A percentile compares a stretch with the other conserved stretches of the same genome.
Conservation (phyloP, 2,113 vertebrate genomes). For the Gallinago jamesoni region DNA sequence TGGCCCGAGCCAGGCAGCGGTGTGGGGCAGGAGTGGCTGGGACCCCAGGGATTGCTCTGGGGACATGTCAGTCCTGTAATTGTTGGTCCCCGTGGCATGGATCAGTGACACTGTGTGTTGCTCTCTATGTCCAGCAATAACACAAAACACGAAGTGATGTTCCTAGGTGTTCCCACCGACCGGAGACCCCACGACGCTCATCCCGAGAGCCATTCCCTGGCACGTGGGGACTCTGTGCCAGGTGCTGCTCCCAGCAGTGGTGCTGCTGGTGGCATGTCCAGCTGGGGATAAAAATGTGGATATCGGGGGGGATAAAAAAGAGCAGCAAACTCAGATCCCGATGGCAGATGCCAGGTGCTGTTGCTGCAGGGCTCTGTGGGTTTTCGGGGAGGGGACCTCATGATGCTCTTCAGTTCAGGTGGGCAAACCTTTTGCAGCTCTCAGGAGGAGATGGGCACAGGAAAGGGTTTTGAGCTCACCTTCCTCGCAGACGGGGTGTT, state of each 20-base stretch:
- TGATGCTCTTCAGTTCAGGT: background rate
- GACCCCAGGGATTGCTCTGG: background rate
- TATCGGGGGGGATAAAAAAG: fast-evolving
- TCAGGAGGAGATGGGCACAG: background rate
- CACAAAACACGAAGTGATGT: background rate
- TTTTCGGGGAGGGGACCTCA: background rate
- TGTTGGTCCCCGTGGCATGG: background rate
- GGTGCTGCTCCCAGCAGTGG: background rate
- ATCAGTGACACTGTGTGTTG: background rate
- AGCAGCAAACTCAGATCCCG: background rate
- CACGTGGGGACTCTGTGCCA: fast-evolving
- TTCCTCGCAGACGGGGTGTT: background rate
- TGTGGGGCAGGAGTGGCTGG: background rate
- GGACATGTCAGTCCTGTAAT: background rate
- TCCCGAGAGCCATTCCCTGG: background rate
- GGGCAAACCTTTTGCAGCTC: background rate
- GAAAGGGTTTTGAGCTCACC: background rate
- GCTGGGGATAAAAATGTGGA: background rate
- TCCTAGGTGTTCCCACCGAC: background rate
- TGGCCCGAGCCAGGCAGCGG: background rate
- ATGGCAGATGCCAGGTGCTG: background rate
- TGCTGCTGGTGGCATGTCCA: background rate
- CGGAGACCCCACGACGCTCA: fast-evolving
- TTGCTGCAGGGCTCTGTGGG: background rate
- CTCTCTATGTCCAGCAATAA: fast-evolving